Evolutionary conservation across 2,888 invertebrate genomes (phyloP).

Genomic region (Trissonchulus latispiculum): DNA sequence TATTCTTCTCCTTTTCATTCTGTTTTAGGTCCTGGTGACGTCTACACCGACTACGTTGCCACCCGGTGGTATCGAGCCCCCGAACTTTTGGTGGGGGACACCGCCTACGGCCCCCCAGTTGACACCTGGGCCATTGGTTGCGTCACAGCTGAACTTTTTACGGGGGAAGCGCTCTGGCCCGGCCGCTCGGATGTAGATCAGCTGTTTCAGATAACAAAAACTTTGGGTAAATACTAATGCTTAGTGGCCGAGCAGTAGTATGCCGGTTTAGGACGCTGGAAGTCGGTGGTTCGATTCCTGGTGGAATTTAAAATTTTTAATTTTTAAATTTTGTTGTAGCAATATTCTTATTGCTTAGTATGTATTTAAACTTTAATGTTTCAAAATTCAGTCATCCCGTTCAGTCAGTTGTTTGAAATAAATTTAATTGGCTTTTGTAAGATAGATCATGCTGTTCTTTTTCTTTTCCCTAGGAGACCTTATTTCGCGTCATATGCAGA

Average conservation of each 20-base stretch:
- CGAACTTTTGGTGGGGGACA: constrained; percentile 91
- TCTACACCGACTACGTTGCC: constrained; percentile 98
- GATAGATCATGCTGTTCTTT: too few species aligned
- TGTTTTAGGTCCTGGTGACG: constrained; percentile 74
- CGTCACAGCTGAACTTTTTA: constrained; percentile 51
- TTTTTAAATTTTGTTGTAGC: too few species aligned
- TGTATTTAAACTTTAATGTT: too few species aligned
- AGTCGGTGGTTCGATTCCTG: too few species aligned
- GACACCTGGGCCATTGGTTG: constrained; percentile 94
- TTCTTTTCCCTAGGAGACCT: constrained; percentile 59
- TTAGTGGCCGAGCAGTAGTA: too few species aligned
- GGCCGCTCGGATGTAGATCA: constrained; percentile 98
- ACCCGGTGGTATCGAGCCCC: constrained; percentile 98
- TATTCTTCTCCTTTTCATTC: constrained; percentile 13
- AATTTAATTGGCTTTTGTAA: too few species aligned
- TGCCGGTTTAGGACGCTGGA: too few species aligned
- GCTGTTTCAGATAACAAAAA: constrained; percentile 83
- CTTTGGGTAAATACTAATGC: constrained; percentile 63
- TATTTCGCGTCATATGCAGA: constrained; percentile 81
- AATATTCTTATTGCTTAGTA: constrained; percentile 8
- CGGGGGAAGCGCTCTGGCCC: constrained; percentile 88
- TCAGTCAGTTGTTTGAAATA: too few species aligned
- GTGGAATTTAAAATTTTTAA: too few species aligned
- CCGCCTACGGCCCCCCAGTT: constrained; percentile 60
- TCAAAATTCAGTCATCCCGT: too few species aligned